Percentiles rank a stretch among this genome's conserved stretches.
phyloP scores from a whole-genome alignment of 2,888 invertebrate genomes.

The Noctua janthe region DNA sequence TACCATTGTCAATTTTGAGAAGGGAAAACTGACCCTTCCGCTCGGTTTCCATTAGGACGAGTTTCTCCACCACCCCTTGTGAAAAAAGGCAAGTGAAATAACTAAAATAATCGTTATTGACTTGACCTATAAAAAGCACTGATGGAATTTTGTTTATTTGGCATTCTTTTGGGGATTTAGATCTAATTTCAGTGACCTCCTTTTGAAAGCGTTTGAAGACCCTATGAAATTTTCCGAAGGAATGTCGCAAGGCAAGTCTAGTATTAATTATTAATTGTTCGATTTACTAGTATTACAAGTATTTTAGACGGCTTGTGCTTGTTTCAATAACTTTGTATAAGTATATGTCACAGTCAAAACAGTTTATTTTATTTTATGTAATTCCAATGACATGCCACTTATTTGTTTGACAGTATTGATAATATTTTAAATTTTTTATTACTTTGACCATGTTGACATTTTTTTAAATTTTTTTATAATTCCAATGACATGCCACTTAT shows the following conservation, averaged over 20 bases:
- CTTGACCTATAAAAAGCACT: background rate
- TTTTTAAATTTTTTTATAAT: no score
- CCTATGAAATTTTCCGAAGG: no score
- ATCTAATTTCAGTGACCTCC: background rate
- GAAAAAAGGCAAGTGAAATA: background rate
- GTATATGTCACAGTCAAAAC: no score
- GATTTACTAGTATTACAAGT: no score
- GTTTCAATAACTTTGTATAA: background rate
- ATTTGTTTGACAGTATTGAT: no score
- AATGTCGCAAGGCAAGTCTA: background rate
- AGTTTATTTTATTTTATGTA: no score
- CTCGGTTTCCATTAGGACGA: background rate
- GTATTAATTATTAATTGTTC: background rate
- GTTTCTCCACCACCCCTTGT: background rate
- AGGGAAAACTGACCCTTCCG: background rate
- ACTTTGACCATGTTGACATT: no score
- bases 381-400: no score
- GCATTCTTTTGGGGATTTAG: slow-evolving; percentile 2
- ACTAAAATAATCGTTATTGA: background rate
- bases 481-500: no score
- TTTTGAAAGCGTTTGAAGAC: background rate
- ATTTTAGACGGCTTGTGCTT: background rate
- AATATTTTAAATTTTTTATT: no score
- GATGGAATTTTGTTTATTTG: slow-evolving; percentile 15
- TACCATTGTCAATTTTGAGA: background rate